A percentile compares a stretch with the other conserved stretches of the same genome.
phyloP scores from a whole-genome alignment of 2,888 invertebrate species.

The Euzetes globulus region DNA sequence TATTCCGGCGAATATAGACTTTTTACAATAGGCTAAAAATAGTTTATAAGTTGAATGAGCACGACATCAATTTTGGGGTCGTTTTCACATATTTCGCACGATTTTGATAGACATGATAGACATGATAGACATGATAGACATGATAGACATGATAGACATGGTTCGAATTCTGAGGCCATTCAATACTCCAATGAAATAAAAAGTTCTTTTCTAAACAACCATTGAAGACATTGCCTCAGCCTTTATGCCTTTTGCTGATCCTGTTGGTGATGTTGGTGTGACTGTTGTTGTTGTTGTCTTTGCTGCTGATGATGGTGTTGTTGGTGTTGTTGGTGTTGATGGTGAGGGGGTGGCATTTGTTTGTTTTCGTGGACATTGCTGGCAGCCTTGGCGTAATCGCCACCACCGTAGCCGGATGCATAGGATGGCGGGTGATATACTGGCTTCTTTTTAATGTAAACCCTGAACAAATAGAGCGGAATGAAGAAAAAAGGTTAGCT shows the following conservation, averaged over 20 bases:
- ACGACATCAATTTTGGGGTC: neutral
- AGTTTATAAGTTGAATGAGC: neutral
- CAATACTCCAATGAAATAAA: too few relatives aligned
- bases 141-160: neutral
- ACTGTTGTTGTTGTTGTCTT: neutral
- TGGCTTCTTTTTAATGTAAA: slow-evolving; percentile 42
- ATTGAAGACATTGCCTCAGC: neutral
- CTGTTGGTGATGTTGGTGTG: neutral
- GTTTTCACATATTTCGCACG: neutral
- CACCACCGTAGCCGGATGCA: slow-evolving; percentile 20
- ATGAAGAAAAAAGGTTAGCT: slow-evolving; percentile 21
- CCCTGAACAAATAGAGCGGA: slow-evolving; percentile 35
- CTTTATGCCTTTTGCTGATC: slow-evolving; percentile 8
- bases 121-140: too few relatives aligned
- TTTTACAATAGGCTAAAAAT: neutral
- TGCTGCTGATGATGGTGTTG: neutral
- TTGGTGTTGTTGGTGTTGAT: slow-evolving; percentile 1
- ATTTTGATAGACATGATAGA: neutral
- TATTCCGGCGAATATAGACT: neutral
- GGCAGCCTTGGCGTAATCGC: slow-evolving; percentile 33
- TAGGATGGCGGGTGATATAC: slow-evolving; percentile 39
- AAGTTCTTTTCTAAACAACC: neutral
- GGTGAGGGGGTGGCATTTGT: neutral
- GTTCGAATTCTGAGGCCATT: too few relatives aligned
- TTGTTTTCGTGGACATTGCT: slow-evolving; percentile 34